phyloP scores from a whole-genome alignment of 1,140 invertebrate genomes.

The Phocides pigmalion region DNA sequence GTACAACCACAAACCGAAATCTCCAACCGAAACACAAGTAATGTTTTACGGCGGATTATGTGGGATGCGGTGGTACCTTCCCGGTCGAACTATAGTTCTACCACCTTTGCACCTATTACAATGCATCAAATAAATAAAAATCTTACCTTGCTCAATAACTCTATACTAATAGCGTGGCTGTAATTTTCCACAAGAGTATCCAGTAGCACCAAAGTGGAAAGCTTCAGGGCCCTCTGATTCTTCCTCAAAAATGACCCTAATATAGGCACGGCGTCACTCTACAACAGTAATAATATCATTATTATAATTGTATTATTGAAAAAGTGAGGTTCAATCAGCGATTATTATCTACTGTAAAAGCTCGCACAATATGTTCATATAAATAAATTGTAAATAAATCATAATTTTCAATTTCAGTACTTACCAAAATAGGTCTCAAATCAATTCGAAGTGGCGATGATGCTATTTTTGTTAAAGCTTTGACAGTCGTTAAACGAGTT shows the following conservation, averaged over 20 bases:
- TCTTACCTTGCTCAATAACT: conserved; percentile 89
- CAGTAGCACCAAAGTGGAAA: conserved; percentile 95
- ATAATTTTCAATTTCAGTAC: conserved; percentile 18
- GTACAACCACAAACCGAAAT: too few species aligned
- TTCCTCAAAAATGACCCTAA: conserved; percentile 97
- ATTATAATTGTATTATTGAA: too few species aligned
- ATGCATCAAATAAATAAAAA: neutral
- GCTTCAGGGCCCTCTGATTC: conserved; percentile 97
- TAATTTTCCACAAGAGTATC: conserved; percentile 96
- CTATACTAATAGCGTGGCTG: conserved; percentile 87
- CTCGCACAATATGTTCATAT: too few species aligned
- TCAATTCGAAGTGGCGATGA: conserved; percentile 95
- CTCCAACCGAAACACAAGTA: too few species aligned
- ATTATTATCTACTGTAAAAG: too few species aligned
- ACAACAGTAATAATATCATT: conserved; percentile 42
- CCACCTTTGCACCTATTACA: too few species aligned
- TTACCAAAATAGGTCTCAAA: conserved; percentile 92
- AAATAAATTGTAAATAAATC: neutral
- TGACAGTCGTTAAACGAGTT: conserved; percentile 97
- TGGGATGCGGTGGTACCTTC: too few species aligned
- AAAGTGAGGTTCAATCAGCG: too few species aligned
- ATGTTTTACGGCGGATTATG: too few species aligned
- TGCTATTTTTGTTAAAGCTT: conserved; percentile 97
- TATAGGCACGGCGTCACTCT: conserved; percentile 95
- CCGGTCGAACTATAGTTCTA: too few species aligned